Conservation (phyloP, 2,113 vertebrate species). For the Chionis minor region DNA sequence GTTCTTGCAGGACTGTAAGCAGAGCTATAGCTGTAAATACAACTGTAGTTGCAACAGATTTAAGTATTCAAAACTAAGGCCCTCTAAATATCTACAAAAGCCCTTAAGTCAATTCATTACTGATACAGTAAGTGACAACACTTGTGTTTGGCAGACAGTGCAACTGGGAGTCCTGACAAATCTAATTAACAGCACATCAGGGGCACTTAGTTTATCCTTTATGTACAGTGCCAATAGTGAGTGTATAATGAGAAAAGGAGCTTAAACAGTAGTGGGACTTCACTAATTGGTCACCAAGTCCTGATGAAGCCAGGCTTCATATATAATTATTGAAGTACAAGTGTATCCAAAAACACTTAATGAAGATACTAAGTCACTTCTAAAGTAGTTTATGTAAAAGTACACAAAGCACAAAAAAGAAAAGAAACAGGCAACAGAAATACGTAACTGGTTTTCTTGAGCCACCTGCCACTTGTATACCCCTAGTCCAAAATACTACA, state of each 20-base stretch:
- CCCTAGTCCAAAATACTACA: neutral
- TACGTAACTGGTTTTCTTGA: neutral
- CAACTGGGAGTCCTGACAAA: constrained; percentile 69
- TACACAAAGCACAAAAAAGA: neutral
- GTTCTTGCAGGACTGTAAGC: neutral
- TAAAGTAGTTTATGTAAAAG: neutral
- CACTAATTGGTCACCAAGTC: constrained; percentile 51
- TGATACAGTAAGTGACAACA: constrained; percentile 72
- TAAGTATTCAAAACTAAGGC: constrained; percentile 19
- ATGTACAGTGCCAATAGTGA: constrained; percentile 41
- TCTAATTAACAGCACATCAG: constrained; percentile 71
- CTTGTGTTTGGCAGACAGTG: constrained; percentile 62
- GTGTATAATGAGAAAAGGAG: constrained; percentile 49
- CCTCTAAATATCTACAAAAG: constrained; percentile 54
- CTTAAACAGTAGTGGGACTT: constrained; percentile 60
- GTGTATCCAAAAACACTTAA: neutral
- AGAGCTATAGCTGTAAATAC: neutral
- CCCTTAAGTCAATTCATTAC: constrained; percentile 70
- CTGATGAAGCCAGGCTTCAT: constrained; percentile 36
- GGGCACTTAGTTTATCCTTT: constrained; percentile 58
- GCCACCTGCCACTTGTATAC: neutral
- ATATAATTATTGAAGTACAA: constrained; percentile 19
- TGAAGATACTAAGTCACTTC: neutral
- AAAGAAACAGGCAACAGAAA: neutral
- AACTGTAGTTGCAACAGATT: neutral